Conservation (phyloP, 2,888 invertebrate species). For the Creontiades dilutus region DNA sequence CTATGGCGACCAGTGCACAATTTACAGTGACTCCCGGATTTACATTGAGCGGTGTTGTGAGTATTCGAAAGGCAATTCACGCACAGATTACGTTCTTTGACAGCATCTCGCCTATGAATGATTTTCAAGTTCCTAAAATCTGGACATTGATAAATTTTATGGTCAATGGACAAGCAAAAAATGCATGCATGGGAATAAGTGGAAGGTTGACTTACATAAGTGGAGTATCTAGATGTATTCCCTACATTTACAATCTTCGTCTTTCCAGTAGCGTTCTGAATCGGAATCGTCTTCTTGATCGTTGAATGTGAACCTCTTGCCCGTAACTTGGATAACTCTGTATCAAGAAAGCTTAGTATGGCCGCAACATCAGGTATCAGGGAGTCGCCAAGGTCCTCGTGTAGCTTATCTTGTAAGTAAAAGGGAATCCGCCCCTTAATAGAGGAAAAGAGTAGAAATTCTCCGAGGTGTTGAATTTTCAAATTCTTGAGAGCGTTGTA, state of each 20-base stretch:
- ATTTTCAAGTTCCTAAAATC: background rate
- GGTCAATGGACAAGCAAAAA: background rate
- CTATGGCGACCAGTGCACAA: background rate
- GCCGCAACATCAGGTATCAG: background rate
- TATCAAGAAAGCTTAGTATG: background rate
- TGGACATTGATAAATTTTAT: background rate
- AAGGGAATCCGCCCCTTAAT: background rate
- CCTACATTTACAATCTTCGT: background rate
- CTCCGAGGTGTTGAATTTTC: background rate
- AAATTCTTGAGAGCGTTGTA: background rate
- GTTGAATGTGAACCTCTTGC: background rate
- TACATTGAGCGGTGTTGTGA: background rate
- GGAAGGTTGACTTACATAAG: conserved; percentile 11
- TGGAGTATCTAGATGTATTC: background rate
- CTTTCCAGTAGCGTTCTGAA: background rate
- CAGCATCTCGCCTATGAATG: background rate
- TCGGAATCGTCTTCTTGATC: background rate
- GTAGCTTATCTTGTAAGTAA: background rate
- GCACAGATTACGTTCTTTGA: background rate
- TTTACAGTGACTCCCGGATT: background rate
- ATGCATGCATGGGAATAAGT: background rate
- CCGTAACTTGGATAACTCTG: background rate
- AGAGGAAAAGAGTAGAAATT: background rate
- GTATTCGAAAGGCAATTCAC: background rate
- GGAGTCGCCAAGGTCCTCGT: background rate